These are phyloP conservation scores for Drosophila barbarae DNA, from an alignment of 2,888 invertebrate genomes.

Conservation along the genomic window DNA sequence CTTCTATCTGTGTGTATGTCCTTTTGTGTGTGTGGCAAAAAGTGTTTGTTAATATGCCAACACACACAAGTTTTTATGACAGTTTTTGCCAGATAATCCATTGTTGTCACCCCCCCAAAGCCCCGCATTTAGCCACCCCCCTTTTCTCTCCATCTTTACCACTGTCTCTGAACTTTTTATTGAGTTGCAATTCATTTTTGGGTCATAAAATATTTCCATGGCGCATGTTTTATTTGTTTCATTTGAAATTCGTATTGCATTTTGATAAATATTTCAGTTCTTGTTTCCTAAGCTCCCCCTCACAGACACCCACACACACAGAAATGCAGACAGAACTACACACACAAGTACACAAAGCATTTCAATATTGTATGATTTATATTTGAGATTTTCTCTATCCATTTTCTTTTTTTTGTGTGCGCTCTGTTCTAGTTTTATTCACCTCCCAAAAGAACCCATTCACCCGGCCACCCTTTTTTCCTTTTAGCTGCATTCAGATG, in stretches of 20 bases:
- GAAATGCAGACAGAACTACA: not conserved
- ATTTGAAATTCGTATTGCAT: conserved; percentile 49
- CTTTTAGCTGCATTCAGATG: conserved; percentile 36
- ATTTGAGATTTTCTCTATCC: conserved; percentile 39
- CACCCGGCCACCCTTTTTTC: conserved; percentile 1
- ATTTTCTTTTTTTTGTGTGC: conserved; percentile 30
- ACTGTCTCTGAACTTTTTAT: conserved; percentile 34
- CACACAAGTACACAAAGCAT: conserved; percentile 30
- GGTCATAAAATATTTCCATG: conserved; percentile 45
- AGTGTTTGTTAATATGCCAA: conserved; percentile 51
- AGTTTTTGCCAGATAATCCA: conserved; percentile 41
- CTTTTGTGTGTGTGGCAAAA: conserved; percentile 30
- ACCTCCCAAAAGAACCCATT: not conserved
- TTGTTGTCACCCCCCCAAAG: conserved; percentile 4
- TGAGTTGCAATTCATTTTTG: conserved; percentile 59
- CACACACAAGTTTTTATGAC: conserved; percentile 46
- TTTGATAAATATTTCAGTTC: conserved; percentile 64
- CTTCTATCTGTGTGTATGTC: conserved; percentile 19
- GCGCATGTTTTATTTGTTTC: conserved; percentile 63
- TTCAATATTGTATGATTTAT: conserved; percentile 56
- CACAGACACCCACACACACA: conserved; percentile 5
- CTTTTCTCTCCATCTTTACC: not conserved
- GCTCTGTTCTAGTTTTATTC: conserved; percentile 23
- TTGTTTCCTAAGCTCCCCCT: conserved; percentile 40
- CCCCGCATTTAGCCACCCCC: not conserved